A percentile compares a stretch with the other conserved stretches of the same genome.
Conservation (phyloP, 2,113 vertebrate species). For the Sigmodon hispidus region DNA sequence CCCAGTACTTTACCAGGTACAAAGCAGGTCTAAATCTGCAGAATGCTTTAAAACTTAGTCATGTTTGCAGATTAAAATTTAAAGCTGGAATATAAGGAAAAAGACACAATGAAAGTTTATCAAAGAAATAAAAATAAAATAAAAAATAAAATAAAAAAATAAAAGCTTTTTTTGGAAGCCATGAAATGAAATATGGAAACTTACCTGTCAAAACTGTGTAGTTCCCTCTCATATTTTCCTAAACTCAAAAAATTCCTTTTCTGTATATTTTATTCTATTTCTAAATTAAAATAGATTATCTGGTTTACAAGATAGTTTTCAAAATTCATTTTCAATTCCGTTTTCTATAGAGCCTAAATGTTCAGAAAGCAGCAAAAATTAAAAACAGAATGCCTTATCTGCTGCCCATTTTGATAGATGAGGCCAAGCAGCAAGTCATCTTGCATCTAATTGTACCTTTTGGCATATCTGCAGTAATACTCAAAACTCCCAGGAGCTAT, state of each 20-base stretch:
- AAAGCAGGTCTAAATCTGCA: background rate
- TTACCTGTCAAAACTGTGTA: background rate
- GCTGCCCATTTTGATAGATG: conserved; percentile 36
- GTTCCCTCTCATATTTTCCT: background rate
- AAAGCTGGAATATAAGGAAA: background rate
- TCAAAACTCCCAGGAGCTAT: conserved; percentile 14
- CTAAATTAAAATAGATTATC: conserved; percentile 10
- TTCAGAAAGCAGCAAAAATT: conserved; percentile 12
- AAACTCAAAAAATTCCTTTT: background rate
- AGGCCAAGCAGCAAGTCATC: background rate
- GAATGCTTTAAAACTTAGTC: background rate
- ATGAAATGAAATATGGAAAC: background rate
- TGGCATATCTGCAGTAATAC: background rate
- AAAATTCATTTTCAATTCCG: conserved; percentile 39
- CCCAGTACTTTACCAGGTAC: background rate
- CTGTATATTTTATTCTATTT: background rate
- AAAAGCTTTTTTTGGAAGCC: background rate
- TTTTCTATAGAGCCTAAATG: background rate
- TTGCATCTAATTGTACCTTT: conserved; percentile 25
- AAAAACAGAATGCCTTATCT: conserved; percentile 13
- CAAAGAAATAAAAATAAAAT: background rate
- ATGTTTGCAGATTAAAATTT: background rate
- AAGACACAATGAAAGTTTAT: background rate
- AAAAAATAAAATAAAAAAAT: background rate
- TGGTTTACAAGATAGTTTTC: conserved; percentile 13